Percentiles rank a stretch among this genome's conserved stretches.
phyloP scores from a whole-genome alignment of 2,797 vertebrate genomes.

The Sebastes cheni region DNA sequence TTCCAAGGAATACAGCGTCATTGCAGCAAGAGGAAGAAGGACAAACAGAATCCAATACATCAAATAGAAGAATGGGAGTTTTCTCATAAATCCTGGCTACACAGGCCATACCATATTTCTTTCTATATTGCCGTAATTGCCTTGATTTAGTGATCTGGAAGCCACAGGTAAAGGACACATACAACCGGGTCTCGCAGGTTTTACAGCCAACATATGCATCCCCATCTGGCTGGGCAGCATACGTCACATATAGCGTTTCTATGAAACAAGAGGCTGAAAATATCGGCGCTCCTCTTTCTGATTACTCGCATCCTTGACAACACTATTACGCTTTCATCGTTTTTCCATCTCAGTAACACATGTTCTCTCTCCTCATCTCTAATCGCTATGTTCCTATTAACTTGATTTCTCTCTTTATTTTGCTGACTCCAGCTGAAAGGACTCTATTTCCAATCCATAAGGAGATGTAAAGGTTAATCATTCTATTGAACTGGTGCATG shows the following conservation, averaged over 20 bases:
- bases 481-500: constrained; percentile 10
- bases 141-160: constrained; percentile 34
- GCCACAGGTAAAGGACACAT: constrained; percentile 47
- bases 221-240: constrained; percentile 49
- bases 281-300: constrained; percentile 31
- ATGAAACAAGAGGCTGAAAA: constrained; percentile 34
- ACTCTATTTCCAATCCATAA: constrained; percentile 34
- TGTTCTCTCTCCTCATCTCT: constrained; percentile 28
- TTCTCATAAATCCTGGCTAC: constrained; percentile 37
- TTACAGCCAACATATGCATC: constrained; percentile 61
- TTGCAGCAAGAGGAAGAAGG: neutral
- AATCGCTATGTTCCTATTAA: constrained; percentile 20
- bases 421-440: constrained; percentile 46
- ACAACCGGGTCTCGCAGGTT: constrained; percentile 35
- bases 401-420: constrained; percentile 41
- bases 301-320: constrained; percentile 50
- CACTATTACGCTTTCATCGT: constrained; percentile 48
- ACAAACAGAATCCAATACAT: constrained; percentile 21
- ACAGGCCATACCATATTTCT: constrained; percentile 7
- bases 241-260: constrained; percentile 1
- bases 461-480: constrained; percentile 31
- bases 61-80: neutral
- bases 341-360: constrained; percentile 49
- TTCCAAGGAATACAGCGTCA: constrained; percentile 5
- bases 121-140: constrained; percentile 7